A percentile compares a stretch with the other conserved stretches of the same genome.
phyloP scores from a whole-genome alignment of 2,888 invertebrate genomes.

The Cephus rjabovi region DNA sequence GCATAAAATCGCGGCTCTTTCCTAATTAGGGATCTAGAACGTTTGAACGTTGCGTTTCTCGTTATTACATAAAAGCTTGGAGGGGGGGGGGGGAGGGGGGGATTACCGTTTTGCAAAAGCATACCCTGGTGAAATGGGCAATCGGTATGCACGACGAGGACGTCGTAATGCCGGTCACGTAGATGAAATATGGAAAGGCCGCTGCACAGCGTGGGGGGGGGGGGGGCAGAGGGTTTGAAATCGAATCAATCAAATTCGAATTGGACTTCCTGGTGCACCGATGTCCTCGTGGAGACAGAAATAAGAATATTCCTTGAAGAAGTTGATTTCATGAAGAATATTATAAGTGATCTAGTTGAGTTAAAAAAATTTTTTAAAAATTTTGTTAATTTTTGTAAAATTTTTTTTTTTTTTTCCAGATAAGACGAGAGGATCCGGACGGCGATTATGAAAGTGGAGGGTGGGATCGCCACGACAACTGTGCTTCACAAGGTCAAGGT shows the following conservation, averaged over 20 bases:
- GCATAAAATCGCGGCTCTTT: no score
- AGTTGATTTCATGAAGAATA: no score
- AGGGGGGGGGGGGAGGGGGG: constrained; percentile 25
- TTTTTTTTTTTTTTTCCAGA: no score
- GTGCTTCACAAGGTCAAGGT: constrained; percentile 59
- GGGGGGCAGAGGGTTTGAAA: constrained; percentile 13
- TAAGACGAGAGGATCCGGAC: constrained; percentile 6
- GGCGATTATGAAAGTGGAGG: constrained; percentile 60
- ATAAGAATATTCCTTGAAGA: no score
- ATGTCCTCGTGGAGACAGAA: no score
- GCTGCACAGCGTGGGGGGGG: constrained; percentile 7
- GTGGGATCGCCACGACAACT: constrained; percentile 41
- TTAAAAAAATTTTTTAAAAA: no score
- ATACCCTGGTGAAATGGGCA: constrained; percentile 40
- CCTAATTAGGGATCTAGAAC: no score
- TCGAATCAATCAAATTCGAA: constrained; percentile 60
- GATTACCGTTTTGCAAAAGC: constrained; percentile 8
- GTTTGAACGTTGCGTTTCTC: no score
- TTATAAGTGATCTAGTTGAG: no score
- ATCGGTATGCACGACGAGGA: constrained; percentile 55
- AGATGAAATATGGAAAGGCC: constrained; percentile 49
- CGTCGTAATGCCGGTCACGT: constrained; percentile 43
- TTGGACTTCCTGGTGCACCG: constrained; percentile 11
- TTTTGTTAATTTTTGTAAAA: no score
- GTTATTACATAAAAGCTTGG: constrained; percentile 16